Evolutionary conservation across 2,113 vertebrate genomes (phyloP).

Genomic region (Cololabis saira): DNA sequence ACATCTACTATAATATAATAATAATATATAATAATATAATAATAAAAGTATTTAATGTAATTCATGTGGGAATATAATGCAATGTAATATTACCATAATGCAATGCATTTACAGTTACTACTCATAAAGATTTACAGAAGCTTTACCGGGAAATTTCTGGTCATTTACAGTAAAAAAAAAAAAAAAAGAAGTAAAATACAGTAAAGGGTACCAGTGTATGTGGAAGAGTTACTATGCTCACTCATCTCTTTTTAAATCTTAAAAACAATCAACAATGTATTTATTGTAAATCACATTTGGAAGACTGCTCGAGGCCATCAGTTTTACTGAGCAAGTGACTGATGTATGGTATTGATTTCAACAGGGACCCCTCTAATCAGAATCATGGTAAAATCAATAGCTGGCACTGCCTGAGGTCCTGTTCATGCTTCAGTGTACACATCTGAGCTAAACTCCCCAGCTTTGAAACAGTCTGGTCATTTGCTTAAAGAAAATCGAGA

Average conservation of each 20-base stretch:
- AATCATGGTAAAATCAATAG: conserved; percentile 80
- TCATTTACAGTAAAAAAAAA: neutral
- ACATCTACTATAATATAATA: too few relatives aligned
- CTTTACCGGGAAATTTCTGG: neutral
- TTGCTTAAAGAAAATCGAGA: conserved; percentile 69
- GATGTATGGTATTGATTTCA: conserved; percentile 75
- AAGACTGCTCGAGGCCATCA: conserved; percentile 65
- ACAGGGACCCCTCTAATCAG: conserved; percentile 75
- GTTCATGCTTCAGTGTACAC: conserved; percentile 75
- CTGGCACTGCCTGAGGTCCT: conserved; percentile 66
- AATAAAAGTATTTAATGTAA: neutral
- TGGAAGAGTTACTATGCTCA: conserved; percentile 19
- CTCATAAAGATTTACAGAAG: neutral
- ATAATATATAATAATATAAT: too few relatives aligned
- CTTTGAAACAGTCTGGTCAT: conserved; percentile 56
- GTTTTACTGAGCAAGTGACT: conserved; percentile 67
- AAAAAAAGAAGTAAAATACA: neutral
- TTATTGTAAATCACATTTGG: conserved; percentile 68
- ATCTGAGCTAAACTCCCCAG: conserved; percentile 65
- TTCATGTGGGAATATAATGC: too few relatives aligned
- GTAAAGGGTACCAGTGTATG: neutral
- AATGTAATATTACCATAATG: neutral
- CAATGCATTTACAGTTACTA: neutral
- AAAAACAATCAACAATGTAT: conserved; percentile 60
- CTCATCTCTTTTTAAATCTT: conserved; percentile 59